These are phyloP conservation scores for Pachymerium ferrugineum DNA, from an alignment of 2,888 invertebrate species.

Conservation along the genomic window DNA sequence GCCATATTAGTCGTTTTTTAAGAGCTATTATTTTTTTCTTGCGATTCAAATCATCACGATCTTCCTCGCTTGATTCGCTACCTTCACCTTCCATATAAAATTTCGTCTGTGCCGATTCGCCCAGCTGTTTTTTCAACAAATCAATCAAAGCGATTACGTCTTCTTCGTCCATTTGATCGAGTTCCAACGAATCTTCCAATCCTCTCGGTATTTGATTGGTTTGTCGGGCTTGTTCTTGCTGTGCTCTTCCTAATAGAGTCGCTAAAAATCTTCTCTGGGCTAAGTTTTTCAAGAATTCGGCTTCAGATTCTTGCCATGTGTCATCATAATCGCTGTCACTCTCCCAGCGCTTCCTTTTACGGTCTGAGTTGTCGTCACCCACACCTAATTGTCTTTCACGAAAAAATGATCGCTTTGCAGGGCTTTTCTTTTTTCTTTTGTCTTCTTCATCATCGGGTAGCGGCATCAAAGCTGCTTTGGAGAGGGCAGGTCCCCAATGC, in stretches of 20 bases:
- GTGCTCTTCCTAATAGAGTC: not conserved
- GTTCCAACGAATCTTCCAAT: not conserved
- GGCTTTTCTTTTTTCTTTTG: slow-evolving; percentile 23
- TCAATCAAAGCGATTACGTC: slow-evolving; percentile 17
- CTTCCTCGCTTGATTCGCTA: not conserved
- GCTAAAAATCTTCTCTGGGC: slow-evolving; percentile 29
- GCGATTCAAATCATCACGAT: not conserved
- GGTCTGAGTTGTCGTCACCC: not conserved
- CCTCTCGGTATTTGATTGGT: not conserved
- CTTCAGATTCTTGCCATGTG: slow-evolving; percentile 22
- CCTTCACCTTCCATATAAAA: slow-evolving; percentile 31
- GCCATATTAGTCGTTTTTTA: slow-evolving; percentile 25
- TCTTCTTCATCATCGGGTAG: slow-evolving; percentile 20
- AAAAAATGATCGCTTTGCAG: slow-evolving; percentile 3
- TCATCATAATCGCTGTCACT: not conserved
- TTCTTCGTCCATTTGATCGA: not conserved
- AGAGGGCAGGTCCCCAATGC: not conserved
- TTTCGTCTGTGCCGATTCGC: not conserved
- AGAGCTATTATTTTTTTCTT: slow-evolving; percentile 6
- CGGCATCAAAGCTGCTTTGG: not conserved
- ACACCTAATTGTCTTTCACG: slow-evolving; percentile 31
- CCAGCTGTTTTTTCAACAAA: not conserved
- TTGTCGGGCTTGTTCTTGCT: not conserved
- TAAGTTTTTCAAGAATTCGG: not conserved
- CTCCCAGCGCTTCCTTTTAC: slow-evolving; percentile 6